Percentiles rank a stretch among this genome's conserved stretches.
Evolutionary conservation across 2,888 invertebrate species (phyloP).

Genomic region (Chaitophorus viminalis): DNA sequence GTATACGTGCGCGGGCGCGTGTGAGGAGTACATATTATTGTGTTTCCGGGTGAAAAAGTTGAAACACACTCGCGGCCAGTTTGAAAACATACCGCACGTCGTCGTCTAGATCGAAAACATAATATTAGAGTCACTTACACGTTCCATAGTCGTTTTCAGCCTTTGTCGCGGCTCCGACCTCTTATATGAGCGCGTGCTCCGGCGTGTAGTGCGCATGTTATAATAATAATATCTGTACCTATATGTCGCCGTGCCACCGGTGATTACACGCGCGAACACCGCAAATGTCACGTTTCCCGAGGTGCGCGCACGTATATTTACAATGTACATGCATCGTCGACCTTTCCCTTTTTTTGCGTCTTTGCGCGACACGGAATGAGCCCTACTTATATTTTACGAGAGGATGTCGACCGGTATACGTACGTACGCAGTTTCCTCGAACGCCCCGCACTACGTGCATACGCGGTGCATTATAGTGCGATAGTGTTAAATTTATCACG

Average conservation of each 20-base stretch:
- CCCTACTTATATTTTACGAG: background rate
- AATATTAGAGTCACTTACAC: too few relatives aligned
- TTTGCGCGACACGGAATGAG: background rate
- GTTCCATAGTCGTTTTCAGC: background rate
- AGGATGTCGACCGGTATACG: too few relatives aligned
- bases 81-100: too few relatives aligned
- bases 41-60: background rate
- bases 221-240: too few relatives aligned
- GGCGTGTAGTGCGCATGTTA: too few relatives aligned
- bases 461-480: too few relatives aligned
- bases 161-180: background rate
- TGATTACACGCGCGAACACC: constrained; percentile 1
- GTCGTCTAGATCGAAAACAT: too few relatives aligned
- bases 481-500: background rate
- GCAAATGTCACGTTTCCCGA: constrained; percentile 1
- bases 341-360: background rate
- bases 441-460: too few relatives aligned
- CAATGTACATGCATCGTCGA: background rate
- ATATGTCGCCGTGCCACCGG: background rate
- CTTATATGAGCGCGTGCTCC: background rate
- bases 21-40: too few relatives aligned
- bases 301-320: background rate
- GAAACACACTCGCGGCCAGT: too few relatives aligned
- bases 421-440: too few relatives aligned
- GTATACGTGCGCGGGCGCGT: too few relatives aligned